Evolutionary conservation across 2,888 invertebrate genomes (phyloP).

Genomic region (Marronus borbonicus): DNA sequence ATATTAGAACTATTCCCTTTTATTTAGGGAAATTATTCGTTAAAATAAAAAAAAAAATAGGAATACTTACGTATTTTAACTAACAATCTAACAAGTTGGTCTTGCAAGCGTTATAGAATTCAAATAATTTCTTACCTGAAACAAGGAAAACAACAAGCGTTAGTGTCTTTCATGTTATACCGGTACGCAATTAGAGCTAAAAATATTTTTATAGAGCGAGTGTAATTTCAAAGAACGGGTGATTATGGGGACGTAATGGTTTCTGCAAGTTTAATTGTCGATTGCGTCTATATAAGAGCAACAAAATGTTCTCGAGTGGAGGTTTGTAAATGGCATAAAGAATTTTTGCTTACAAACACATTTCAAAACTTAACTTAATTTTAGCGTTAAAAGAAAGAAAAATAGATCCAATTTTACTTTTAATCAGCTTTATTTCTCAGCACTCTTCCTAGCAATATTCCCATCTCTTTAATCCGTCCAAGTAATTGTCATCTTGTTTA

Average conservation of each 20-base stretch:
- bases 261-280: conserved; percentile 35
- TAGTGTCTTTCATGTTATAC: conserved; percentile 8
- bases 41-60: no score
- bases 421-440: no score
- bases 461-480: no score
- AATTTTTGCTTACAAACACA: neutral
- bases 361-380: no score
- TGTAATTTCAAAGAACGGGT: conserved; percentile 35
- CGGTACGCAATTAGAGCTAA: conserved; percentile 17
- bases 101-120: neutral
- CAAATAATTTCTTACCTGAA: conserved; percentile 31
- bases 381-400: neutral
- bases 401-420: neutral
- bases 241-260: conserved; percentile 19
- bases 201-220: conserved; percentile 34
- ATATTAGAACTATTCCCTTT: no score
- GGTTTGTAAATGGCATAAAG: neutral
- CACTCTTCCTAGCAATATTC: no score
- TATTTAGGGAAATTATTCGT: no score
- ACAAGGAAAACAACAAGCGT: conserved; percentile 34
- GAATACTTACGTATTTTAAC: neutral
- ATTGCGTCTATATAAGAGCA: conserved; percentile 19
- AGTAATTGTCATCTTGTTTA: no score
- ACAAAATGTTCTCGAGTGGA: neutral
- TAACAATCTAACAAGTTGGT: neutral